Evolutionary conservation across 2,113 vertebrate genomes (phyloP).

Genomic region (Petaurus breviceps): DNA sequence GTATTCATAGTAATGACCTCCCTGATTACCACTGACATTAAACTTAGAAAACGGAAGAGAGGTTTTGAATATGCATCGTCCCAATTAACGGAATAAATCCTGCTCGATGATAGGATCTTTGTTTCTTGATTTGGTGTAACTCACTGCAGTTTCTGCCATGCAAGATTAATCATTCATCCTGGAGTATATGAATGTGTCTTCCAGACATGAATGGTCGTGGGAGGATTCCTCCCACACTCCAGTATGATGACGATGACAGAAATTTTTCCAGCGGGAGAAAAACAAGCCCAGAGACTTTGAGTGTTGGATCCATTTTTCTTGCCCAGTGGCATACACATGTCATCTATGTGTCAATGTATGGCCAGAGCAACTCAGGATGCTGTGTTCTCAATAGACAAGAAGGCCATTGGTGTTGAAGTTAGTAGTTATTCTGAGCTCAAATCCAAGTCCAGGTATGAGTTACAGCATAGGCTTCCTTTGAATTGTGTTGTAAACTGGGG

Average conservation of each 20-base stretch:
- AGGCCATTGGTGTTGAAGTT: not conserved
- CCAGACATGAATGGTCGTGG: not conserved
- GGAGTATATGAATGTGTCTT: not conserved
- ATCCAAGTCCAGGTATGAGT: not conserved
- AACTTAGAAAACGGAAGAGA: conserved; percentile 8
- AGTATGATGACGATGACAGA: not conserved
- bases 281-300: not conserved
- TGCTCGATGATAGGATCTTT: not conserved
- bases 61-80: not conserved
- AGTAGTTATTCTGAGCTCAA: not conserved
- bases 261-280: not conserved
- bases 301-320: not conserved
- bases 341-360: not conserved
- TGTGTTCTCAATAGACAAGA: not conserved
- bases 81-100: not conserved
- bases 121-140: not conserved
- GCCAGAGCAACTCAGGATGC: not conserved
- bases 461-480: not conserved
- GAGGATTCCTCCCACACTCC: not conserved
- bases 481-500: not conserved
- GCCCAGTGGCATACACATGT: not conserved
- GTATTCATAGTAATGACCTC: not conserved
- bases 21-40: not conserved
- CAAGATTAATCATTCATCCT: not conserved
- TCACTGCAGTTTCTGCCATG: not conserved